Evolutionary conservation across 1,140 invertebrate species (phyloP).

Genomic region (Onthophagus taurus): DNA sequence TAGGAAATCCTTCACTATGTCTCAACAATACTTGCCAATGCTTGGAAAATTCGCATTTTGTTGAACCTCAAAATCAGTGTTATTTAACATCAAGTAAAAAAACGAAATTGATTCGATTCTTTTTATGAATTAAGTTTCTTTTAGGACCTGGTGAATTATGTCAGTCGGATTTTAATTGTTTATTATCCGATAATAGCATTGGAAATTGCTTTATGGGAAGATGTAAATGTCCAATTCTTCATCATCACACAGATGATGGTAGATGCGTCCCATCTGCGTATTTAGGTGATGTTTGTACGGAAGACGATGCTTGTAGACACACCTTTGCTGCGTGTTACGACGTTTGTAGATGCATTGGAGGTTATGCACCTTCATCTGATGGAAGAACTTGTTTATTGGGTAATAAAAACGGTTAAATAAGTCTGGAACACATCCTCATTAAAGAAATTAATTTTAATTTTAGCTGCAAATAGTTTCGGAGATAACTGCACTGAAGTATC

Average conservation of each 20-base stretch:
- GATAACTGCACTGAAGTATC: neutral
- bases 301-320: constrained; percentile 1
- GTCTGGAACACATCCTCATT: no score
- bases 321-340: neutral
- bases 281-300: neutral
- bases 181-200: neutral
- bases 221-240: constrained; percentile 1
- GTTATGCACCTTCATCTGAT: neutral
- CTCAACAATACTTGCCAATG: neutral
- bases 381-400: neutral
- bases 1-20: neutral
- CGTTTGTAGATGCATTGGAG: neutral
- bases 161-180: constrained; percentile 2
- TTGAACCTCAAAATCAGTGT: neutral
- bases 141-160: constrained; percentile 6
- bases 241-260: constrained; percentile 5
- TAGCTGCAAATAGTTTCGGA: constrained; percentile 5
- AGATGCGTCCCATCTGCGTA: neutral
- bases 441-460: no score
- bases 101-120: neutral
- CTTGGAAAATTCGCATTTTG: neutral
- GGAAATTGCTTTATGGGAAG: constrained; percentile 1
- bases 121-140: neutral
- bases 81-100: constrained; percentile 5
- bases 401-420: neutral